Evolutionary conservation across 2,797 vertebrate genomes (phyloP).

Genomic region (Clamator glandarius): DNA sequence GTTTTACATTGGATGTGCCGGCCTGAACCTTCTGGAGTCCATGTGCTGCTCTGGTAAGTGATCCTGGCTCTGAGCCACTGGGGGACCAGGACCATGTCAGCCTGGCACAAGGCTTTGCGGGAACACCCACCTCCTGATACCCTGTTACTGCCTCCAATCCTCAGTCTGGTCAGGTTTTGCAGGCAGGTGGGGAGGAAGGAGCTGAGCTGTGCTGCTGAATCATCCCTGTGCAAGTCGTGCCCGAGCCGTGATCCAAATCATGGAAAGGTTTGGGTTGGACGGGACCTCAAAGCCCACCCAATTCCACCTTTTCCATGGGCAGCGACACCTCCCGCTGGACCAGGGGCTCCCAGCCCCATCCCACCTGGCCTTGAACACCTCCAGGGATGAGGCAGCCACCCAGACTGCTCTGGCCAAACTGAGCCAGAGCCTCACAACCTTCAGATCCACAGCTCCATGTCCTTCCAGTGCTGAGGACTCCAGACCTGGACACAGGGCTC

Average conservation of each 20-base stretch:
- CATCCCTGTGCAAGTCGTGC: rapidly evolving
- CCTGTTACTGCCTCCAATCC: not conserved
- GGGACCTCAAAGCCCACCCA: no score
- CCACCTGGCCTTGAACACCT: no score
- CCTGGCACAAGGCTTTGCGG: rapidly evolving
- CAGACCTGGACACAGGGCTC: no score
- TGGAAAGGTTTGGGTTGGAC: no score
- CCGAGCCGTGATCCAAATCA: not conserved
- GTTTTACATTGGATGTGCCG: not conserved
- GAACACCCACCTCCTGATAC: not conserved
- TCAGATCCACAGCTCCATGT: no score
- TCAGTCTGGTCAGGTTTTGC: rapidly evolving
- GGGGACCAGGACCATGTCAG: not conserved
- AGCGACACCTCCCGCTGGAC: no score
- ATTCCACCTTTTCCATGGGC: no score
- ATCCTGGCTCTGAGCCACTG: rapidly evolving
- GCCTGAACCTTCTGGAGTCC: not conserved
- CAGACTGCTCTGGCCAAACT: no score
- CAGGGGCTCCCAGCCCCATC: no score
- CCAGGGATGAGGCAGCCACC: no score
- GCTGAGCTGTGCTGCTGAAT: not conserved
- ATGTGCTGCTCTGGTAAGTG: rapidly evolving
- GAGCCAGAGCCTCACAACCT: no score
- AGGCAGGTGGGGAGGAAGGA: not conserved
- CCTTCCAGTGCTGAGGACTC: no score